Conservation (phyloP, 1,140 invertebrate species). For the Papilio aristodemus region DNA sequence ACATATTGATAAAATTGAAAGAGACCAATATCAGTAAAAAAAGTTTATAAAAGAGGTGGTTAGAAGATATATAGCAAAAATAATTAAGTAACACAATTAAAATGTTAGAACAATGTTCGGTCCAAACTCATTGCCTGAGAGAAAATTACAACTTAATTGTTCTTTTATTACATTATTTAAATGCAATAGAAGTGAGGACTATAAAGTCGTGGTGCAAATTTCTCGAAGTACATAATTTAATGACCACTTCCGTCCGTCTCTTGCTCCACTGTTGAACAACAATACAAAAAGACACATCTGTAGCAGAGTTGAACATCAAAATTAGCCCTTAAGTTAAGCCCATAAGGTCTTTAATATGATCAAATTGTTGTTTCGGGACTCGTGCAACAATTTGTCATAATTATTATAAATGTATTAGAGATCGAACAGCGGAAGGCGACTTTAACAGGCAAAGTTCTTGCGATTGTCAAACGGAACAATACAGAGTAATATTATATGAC, state of each 20-base stretch:
- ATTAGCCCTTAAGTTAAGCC: constrained; percentile 34
- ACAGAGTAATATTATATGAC: constrained; percentile 60
- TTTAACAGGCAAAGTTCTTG: constrained; percentile 62
- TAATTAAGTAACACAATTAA: no score
- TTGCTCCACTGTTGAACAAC: constrained; percentile 39
- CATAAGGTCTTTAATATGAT: constrained; percentile 37
- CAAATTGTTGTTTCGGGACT: background rate
- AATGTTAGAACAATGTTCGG: background rate
- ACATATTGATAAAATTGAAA: constrained; percentile 26
- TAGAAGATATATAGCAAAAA: no score
- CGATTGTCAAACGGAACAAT: constrained; percentile 63
- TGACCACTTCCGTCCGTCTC: constrained; percentile 53
- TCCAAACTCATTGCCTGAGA: background rate
- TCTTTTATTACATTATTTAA: constrained; percentile 27
- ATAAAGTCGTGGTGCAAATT: constrained; percentile 47
- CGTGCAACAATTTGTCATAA: constrained; percentile 42
- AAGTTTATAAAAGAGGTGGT: no score
- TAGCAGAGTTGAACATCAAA: background rate
- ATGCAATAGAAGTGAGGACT: constrained; percentile 39
- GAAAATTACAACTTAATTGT: constrained; percentile 31
- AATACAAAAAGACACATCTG: constrained; percentile 37
- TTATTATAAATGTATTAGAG: constrained; percentile 55
- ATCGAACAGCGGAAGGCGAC: constrained; percentile 60
- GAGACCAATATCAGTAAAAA: background rate
- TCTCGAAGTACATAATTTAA: constrained; percentile 60